Evolutionary conservation across 2,888 invertebrate species (phyloP), one percentile per base, ranked within the genome.

Genomic region (Diloba caeruleocephala): DNA sequence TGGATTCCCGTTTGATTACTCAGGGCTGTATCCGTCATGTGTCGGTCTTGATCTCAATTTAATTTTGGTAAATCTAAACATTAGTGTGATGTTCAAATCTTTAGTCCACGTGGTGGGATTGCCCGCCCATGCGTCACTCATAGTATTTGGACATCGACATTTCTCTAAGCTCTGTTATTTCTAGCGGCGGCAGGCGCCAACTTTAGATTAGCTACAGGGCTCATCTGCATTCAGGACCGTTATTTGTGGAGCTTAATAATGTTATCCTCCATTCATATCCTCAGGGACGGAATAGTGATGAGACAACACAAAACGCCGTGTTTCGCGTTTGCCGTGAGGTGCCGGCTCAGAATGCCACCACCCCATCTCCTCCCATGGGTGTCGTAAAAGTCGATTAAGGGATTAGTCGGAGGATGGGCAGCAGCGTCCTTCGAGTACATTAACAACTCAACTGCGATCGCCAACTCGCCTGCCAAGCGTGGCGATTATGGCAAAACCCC

Each of bases 171-270:
- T 81, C 67, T 79, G 86, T 86, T 91, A 91, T 92, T 92, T 90
- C 85, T 87, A 87, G 86, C 85, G 65, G 59, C 77, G 80, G 73
- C 79, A 76, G 84, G 82, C 87, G 88, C 88, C 88, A 87, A 89
- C 87, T 87, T 85, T 87, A 89, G 87, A 89, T 84, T 87, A 76
- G 85, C 81, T 67, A 75, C 85, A 85, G 86, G 82, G 87, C 88
- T 88, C 89, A 86, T 87, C 82, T 88, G 86, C 85, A 87, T 87
- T 85, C 87, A 83, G 79, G 69, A 73, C 77, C 79, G 87, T 82
- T 87, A 88, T 90, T 87, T 87, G 85, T 81, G 77, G 82, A 81
- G 80, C 82, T 82, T 85, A 82, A 84, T 84, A 87, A 82, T 79
- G 71, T 77, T 78, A 78, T 80, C 74, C 78, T 76, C 79, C 87